These are phyloP conservation scores for Chaenocephalus aceratus DNA, from an alignment of 2,113 vertebrate species.

Conservation along the genomic window DNA sequence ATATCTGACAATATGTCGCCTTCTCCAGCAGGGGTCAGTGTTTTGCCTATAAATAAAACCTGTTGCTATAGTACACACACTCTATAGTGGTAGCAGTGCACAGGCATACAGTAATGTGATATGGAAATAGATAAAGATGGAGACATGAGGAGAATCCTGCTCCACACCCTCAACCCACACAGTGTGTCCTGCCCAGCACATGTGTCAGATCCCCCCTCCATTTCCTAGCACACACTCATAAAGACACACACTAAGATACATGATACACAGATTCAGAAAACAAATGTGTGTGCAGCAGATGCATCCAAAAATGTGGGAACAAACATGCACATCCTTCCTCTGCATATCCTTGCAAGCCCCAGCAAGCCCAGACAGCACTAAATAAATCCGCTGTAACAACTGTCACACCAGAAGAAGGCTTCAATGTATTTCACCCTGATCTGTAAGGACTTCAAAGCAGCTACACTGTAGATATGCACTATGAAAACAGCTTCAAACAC, in stretches of 20 bases:
- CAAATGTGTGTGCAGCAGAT: no score
- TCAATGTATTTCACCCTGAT: constrained; percentile 14
- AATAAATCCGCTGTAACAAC: constrained; percentile 72
- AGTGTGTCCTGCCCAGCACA: constrained; percentile 43
- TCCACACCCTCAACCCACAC: constrained; percentile 68
- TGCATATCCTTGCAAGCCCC: constrained; percentile 60
- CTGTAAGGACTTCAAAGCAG: constrained; percentile 18
- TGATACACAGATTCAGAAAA: constrained; percentile 1
- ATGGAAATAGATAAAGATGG: constrained; percentile 61
- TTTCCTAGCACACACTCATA: constrained; percentile 29
- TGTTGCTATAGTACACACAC: constrained; percentile 28
- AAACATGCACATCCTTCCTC: constrained; percentile 15
- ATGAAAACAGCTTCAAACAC: constrained; percentile 4
- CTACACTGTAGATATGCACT: background rate
- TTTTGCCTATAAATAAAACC: constrained; percentile 43
- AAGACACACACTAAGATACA: constrained; percentile 1
- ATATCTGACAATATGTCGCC: constrained; percentile 16
- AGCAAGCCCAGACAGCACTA: constrained; percentile 61
- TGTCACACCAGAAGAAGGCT: constrained; percentile 49
- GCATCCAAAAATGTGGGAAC: background rate
- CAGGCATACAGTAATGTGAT: constrained; percentile 56
- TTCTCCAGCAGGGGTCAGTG: constrained; percentile 74
- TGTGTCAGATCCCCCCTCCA: constrained; percentile 60
- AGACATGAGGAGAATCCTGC: constrained; percentile 67
- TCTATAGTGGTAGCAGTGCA: constrained; percentile 3